phyloP scores from a whole-genome alignment of 2,888 invertebrate species.

The Dioctria linearis region DNA sequence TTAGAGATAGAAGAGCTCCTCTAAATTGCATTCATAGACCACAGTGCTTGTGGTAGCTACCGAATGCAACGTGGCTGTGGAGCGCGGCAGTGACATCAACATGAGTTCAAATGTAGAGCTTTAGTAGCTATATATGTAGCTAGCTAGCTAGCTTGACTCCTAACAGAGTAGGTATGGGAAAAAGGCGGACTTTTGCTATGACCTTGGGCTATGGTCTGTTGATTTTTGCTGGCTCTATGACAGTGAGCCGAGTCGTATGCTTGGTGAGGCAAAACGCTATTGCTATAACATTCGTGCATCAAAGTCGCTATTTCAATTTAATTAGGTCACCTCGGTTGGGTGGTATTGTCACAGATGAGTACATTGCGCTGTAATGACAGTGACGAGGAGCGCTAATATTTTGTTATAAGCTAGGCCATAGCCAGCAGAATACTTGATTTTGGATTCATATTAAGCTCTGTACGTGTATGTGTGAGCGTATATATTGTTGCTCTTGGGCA shows the following conservation, averaged over 20 bases:
- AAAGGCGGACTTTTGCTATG: slow-evolving; percentile 1
- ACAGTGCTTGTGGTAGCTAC: background rate
- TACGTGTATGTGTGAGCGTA: background rate
- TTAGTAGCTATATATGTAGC: background rate
- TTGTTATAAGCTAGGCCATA: background rate
- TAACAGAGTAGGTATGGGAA: background rate
- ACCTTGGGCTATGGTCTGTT: slow-evolving; percentile 50
- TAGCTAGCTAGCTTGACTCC: background rate
- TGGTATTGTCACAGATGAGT: slow-evolving; percentile 35
- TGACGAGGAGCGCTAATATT: background rate
- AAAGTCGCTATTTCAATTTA: slow-evolving; percentile 47
- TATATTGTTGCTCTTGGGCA: background rate
- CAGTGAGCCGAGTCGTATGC: slow-evolving; percentile 34
- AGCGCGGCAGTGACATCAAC: background rate
- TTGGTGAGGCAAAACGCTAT: slow-evolving; percentile 24
- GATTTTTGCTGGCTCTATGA: slow-evolving; percentile 40
- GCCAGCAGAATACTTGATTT: background rate
- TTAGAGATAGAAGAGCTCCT: no score
- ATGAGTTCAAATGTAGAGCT: background rate
- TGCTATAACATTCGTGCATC: slow-evolving; percentile 19
- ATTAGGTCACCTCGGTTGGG: slow-evolving; percentile 49
- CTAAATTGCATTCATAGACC: no score
- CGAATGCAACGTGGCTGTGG: background rate
- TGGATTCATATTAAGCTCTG: slow-evolving; percentile 3
- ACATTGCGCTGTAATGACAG: background rate